Evolutionary conservation across 2,797 vertebrate species (phyloP), one percentile per base, ranked within the genome.

Genomic region (Varecia variegata): DNA sequence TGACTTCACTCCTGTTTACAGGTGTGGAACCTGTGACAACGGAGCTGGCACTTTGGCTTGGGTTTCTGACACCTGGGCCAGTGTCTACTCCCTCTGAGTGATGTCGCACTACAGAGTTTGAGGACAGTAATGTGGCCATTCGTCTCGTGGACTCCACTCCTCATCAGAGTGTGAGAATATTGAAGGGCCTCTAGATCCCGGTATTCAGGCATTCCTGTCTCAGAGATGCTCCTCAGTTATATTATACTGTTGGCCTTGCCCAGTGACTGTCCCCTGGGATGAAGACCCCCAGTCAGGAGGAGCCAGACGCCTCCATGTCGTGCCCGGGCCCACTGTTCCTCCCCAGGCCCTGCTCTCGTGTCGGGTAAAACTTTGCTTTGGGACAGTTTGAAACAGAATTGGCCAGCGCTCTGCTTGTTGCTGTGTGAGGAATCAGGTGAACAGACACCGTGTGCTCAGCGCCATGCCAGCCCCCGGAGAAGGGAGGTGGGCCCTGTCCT

Each of bases 41-140:
- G 18, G 32, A 83, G 86, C 76, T 56, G 58, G 40, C 60, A 17
- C 67, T 62, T 74, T 60, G 76, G 17, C 82, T 56, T 15, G 0
- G 27, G 74, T 84, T 80, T 96, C 84, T 76, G 13, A 50, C 40
- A 60, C 52, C 70, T 10, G 11, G 35, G 40, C 81, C 90, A 50
- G 23, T 47, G 43, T 90, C 77, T 74, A 4, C 94, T 65, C 58
- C 4, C 65, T 79, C 81, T 70, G 67, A 70, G 58, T 12, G 38
- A 43, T 2, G 3, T 68, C 10, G 6, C 60, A 17, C 15, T 30
- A 18, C 38, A 7, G 74, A 60, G 32, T 80, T 89, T 74, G 67
- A 79, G 89, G 73, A 92, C 35, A 45, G 47, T 40, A 30, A 21
- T 5, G 52, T 62, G 74, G 82, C 65, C 15, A 0, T 85, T 52